Base-by-base conservation (phyloP, 2,888 invertebrate genomes). In the Venusia cambrica region DNA sequence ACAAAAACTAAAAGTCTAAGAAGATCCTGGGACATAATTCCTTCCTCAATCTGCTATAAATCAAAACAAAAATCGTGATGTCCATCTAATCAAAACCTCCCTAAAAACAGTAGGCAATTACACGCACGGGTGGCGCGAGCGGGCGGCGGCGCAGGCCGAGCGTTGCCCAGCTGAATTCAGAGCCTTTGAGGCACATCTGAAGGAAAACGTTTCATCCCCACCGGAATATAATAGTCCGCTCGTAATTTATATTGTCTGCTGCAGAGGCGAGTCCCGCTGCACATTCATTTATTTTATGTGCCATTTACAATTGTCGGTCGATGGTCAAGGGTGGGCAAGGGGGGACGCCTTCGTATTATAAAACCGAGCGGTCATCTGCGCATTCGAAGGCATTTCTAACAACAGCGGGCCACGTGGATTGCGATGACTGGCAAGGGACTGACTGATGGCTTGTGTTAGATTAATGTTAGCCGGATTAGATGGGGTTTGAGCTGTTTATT, bases 221-320 rank as follows among this genome's bases (percentile, higher is more conserved):
- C 70, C 72, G 81, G 87, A 88, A 88, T 88, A 88, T 88, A 87
- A 88, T 88, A 87, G 87, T 79, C 83, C 85, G 84, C 73, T 81
- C 81, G 88, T 88, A 88, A 88, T 88, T 88, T 88, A 88, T 88
- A 87, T 88, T 88, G 88, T 88, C 88, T 88, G 87, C 77, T 87
- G 87, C 88, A 88, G 87, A 87, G 87, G 81, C 85, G 79, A 80
- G 84, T 83, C 83, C 81, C 85, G 78, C 78, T 85, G 88, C 87
- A 88, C 88, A 88, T 88, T 87, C 87, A 87, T 88, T 88, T 88
- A 88, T 88, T 88, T 88, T 88, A 88, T 88, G 87, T 88, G 88
- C 88, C 88, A 88, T 88, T 88, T 88, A 88, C 88, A 88, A 88
- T 88, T 87, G 87, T 87, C 87, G 88, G 87, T 87, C 88, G 87